Conservation (phyloP, 2,113 vertebrate genomes). For the Falco punctatus region DNA sequence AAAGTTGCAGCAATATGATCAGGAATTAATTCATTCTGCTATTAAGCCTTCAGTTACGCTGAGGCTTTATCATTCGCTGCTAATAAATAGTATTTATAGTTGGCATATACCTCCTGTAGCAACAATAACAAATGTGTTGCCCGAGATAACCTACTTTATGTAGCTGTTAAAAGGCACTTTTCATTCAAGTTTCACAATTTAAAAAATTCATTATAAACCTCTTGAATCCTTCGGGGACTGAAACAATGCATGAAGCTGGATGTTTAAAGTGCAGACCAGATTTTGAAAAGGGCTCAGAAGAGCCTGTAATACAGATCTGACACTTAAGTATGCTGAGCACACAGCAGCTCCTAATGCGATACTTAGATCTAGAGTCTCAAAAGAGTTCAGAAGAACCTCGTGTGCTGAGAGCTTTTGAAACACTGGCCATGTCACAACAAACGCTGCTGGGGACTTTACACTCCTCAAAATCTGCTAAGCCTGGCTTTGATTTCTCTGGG, state of each 20-base stretch:
- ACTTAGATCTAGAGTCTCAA: conserved; percentile 57
- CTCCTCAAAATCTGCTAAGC: conserved; percentile 17
- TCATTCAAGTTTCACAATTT: conserved; percentile 56
- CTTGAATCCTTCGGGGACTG: conserved; percentile 53
- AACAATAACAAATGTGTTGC: conserved; percentile 69
- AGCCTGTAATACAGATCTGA: neutral
- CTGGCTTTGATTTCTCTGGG: conserved; percentile 47
- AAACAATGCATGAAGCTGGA: conserved; percentile 34
- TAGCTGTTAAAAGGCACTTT: conserved; percentile 51
- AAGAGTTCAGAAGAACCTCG: conserved; percentile 45
- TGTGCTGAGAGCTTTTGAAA: conserved; percentile 24
- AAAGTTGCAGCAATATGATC: conserved; percentile 54
- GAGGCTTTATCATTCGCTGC: conserved; percentile 54
- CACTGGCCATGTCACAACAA: conserved; percentile 25
- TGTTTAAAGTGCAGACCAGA: conserved; percentile 13
- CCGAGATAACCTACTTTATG: conserved; percentile 68
- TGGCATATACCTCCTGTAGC: conserved; percentile 65
- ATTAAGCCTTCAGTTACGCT: conserved; percentile 67
- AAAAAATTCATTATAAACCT: conserved; percentile 62
- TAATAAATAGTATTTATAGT: conserved; percentile 66
- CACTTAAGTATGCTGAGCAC: conserved; percentile 48
- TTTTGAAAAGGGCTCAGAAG: conserved; percentile 30
- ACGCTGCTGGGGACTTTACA: conserved; percentile 13
- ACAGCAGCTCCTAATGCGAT: neutral
- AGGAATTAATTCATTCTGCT: conserved; percentile 73